Evolutionary conservation across 2,797 vertebrate genomes (phyloP), one percentile per base, ranked within the genome.

Genomic region (Lagocephalus sceleratus): DNA sequence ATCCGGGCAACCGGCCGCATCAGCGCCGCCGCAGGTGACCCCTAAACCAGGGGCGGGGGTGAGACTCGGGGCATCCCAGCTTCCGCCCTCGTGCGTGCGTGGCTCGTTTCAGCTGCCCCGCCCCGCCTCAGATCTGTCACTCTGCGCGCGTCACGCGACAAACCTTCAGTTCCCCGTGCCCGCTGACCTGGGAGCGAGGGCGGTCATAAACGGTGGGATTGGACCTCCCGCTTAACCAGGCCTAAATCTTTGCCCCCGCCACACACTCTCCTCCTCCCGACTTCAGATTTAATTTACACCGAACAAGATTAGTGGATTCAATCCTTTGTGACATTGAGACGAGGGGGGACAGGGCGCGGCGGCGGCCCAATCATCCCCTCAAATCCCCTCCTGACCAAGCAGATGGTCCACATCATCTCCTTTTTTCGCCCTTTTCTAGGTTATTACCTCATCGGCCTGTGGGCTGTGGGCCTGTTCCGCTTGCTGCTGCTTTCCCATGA

Each of bases 221-320:
- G 26, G 26, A 42, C 17, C 40, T 19, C 6, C 16, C 19, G 6
- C 7, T 6, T 9, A 17, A 8, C 7, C 17, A 42, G 40, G 40
- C 40, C 17, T 42, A 19, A 42, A 17, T n/a, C 32, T 42, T 10
- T 42, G 40, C 16, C 54, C 45, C 55, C 23, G 7, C 39, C 9
- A 57, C 44, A 42, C 21, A 35, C 60, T 35, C 43, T 45, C 38
- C 47, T 20, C 61, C 47, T 66, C 35, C 50, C 42, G 60, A 69
- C 69, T 82, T 78, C 70, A 82, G 67, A 80, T 85, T 89, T 77
- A 83, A 88, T 83, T 90, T 77, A 72, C 58, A 19, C 44, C 57
- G 68, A 79, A 84, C 62, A 72, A 81, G 89, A 88, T 89, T 88
- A 89, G 66, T 73, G 71, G 70, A 88, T 87, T 80, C 82, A 89